Evolutionary conservation across 2,797 vertebrate species (phyloP).

Genomic region (Phylloscopus collybita): DNA sequence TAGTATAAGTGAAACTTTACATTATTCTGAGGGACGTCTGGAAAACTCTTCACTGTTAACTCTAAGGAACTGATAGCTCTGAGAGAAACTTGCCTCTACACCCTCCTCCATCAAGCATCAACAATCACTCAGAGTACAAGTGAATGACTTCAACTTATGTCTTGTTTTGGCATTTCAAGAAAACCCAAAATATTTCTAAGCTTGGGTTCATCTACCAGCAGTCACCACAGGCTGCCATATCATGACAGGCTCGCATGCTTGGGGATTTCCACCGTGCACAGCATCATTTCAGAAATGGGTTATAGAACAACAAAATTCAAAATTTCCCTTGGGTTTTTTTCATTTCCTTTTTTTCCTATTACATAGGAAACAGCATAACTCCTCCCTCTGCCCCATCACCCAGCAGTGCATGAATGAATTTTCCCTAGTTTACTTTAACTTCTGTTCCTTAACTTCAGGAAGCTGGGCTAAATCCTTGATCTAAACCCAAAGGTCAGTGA

Average conservation of each 20-base stretch:
- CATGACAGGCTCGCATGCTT: background rate
- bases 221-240: background rate
- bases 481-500: background rate
- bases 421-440: background rate
- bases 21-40: background rate
- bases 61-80: background rate
- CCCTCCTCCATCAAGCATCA: background rate
- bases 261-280: background rate
- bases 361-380: background rate
- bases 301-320: background rate
- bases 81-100: background rate
- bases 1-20: background rate
- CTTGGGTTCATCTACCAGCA: background rate
- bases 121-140: background rate
- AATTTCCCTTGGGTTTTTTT: background rate
- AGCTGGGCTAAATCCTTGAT: background rate
- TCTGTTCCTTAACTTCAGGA: background rate
- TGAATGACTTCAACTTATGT: background rate
- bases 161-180: background rate
- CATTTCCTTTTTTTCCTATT: background rate
- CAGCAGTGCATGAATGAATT: background rate
- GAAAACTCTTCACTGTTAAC: background rate
- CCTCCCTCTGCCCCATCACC: fast-evolving
- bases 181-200: background rate
- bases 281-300: background rate